phyloP scores from a whole-genome alignment of 1,140 invertebrate genomes.

The Calephelis nemesis region DNA sequence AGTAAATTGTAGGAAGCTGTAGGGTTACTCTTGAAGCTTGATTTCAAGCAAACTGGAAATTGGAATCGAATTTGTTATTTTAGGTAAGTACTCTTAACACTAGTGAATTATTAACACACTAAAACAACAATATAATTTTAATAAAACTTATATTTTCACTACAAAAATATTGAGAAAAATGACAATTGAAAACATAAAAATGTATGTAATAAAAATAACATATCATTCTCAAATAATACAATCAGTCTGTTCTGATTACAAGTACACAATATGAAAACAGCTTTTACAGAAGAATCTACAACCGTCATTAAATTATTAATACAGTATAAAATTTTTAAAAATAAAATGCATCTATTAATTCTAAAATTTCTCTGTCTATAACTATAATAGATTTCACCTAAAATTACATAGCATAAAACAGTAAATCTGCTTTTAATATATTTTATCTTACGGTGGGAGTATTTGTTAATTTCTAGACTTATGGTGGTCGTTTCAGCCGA shows the following conservation, averaged over 20 bases:
- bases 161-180: constrained; percentile 50
- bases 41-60: no score
- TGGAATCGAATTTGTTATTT: no score
- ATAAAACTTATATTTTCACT: constrained; percentile 53
- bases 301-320: constrained; percentile 35
- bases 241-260: constrained; percentile 59
- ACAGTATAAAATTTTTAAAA: constrained; percentile 48
- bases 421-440: constrained; percentile 55
- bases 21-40: no score
- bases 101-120: not conserved
- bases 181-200: constrained; percentile 28
- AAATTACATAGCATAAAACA: constrained; percentile 38
- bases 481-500: constrained; percentile 66
- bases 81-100: no score
- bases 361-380: constrained; percentile 34
- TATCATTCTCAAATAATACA: constrained; percentile 25
- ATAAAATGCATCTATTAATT: constrained; percentile 39
- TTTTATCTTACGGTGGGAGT: constrained; percentile 73
- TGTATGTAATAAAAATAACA: constrained; percentile 24
- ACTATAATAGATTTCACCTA: constrained; percentile 43
- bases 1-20: no score
- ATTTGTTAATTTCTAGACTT: constrained; percentile 65
- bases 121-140: not conserved
- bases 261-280: constrained; percentile 67
- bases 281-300: constrained; percentile 21